Base-by-base conservation (phyloP, 2,113 vertebrate genomes). In the Pavo muticus region DNA sequence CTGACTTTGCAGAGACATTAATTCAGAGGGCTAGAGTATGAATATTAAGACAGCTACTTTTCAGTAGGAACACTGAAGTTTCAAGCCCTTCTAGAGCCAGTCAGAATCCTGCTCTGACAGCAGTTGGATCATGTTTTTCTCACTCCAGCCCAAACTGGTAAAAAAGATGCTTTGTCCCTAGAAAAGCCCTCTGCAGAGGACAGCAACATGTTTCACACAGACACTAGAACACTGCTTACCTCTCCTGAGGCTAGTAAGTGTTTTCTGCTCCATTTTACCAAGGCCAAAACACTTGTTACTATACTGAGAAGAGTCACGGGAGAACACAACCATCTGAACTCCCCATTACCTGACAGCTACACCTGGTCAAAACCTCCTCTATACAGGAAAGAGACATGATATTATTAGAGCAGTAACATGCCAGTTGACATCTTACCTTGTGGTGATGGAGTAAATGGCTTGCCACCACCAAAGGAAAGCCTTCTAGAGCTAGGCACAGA, bases 401-500 rank as follows among this genome's bases (percentile, higher is more conserved):
- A 88, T 75, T 54, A 78, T 35, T 10, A 54, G 37, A 48, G 44
- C 39, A 90, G 72, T n/a, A 69, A 61, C 0, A 37, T 4, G 30
- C 37, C 61, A n/a, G 47, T 3, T 84, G 21, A 42, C 14, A 54
- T 37, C 91, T 96, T 96, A 99, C 99, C 98, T 97, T 97, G 98
- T 1, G 98, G 99, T 50, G 98, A 99, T 1, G 96, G 98, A 20
- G 95, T 98, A 17, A 98, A 98, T 0, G 98, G 98, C 95, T 97
- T 98, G 77, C 98, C 98, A 44, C 98, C 98, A 2, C 98, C 98
- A 37, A 97, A 96, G 52, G 98, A 99, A 35, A 98, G 94, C 79
- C 98, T 98, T 88, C 98, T 98, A 64, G 97, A 91, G 44, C 96
- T 90, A 70, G 97, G 83, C 42, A 93, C 14, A 3, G 94, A 75